phyloP scores from a whole-genome alignment of 2,888 invertebrate genomes.

The Caradrina kadenii region DNA sequence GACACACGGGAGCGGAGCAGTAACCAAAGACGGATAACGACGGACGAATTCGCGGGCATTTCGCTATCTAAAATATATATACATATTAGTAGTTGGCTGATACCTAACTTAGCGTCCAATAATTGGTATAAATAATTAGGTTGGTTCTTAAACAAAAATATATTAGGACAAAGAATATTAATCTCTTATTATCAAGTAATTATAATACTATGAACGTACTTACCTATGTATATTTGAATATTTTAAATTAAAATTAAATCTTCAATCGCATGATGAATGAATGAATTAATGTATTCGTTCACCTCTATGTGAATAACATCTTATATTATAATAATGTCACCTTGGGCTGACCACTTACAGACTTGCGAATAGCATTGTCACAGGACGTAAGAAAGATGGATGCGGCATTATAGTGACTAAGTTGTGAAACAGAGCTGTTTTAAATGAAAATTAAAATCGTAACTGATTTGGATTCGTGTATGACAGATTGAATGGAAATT shows the following conservation, averaged over 20 bases:
- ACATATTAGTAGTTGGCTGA: too few relatives aligned
- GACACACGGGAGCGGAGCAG: too few relatives aligned
- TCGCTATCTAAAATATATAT: too few relatives aligned
- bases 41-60: too few relatives aligned
- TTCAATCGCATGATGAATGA: constrained; percentile 44
- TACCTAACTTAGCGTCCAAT: too few relatives aligned
- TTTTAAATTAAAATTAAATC: constrained; percentile 5
- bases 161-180: neutral
- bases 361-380: constrained; percentile 63
- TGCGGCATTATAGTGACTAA: constrained; percentile 32
- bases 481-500: too few relatives aligned
- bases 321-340: constrained; percentile 82
- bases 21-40: too few relatives aligned
- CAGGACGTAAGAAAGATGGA: constrained; percentile 39
- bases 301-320: constrained; percentile 77
- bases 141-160: neutral
- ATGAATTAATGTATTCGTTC: constrained; percentile 48
- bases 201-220: neutral
- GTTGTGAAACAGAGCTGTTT: too few relatives aligned
- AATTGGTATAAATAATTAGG: too few relatives aligned
- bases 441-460: too few relatives aligned
- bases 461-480: too few relatives aligned
- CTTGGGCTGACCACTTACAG: constrained; percentile 84
- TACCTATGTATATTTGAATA: constrained; percentile 1
- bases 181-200: neutral